These are phyloP conservation scores for Mythimna loreyi DNA, from an alignment of 2,888 invertebrate species.

Conservation along the genomic window DNA sequence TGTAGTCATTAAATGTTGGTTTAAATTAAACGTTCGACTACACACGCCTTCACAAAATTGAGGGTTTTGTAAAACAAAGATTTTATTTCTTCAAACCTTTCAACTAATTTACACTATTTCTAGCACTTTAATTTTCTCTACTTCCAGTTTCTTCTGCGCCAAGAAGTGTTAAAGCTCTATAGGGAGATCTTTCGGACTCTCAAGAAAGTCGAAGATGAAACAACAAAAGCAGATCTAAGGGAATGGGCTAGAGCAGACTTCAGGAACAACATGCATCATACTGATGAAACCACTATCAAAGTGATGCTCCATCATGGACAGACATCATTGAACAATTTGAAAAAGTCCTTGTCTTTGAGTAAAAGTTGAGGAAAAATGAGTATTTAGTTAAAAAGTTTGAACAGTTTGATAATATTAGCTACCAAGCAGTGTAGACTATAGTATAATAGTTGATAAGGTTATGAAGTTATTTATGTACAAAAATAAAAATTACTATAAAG, in stretches of 20 bases:
- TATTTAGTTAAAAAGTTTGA: neutral
- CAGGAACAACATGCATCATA: conserved; percentile 92
- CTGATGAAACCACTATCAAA: conserved; percentile 94
- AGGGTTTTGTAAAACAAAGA: neutral
- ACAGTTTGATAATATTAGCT: no score
- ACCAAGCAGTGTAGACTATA: no score
- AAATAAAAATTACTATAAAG: neutral
- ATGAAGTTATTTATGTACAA: neutral
- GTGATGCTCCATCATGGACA: conserved; percentile 93
- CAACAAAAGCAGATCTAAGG: conserved; percentile 92
- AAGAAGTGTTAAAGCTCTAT: conserved; percentile 95
- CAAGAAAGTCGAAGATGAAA: conserved; percentile 92
- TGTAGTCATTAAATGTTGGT: neutral
- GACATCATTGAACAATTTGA: conserved; percentile 93
- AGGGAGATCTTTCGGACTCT: conserved; percentile 93
- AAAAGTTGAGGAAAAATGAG: conserved; percentile 74
- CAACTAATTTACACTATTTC: neutral
- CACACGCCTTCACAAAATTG: neutral
- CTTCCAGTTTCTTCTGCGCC: conserved; percentile 94
- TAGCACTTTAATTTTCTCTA: conserved; percentile 5
- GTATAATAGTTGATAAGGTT: neutral
- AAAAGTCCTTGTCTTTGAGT: conserved; percentile 92
- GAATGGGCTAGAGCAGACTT: conserved; percentile 95
- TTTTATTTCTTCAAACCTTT: neutral
- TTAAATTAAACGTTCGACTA: neutral